These are phyloP conservation scores for Aplidium turbinatum DNA, from an alignment of 23 tunicate species.

Conservation along the genomic window DNA sequence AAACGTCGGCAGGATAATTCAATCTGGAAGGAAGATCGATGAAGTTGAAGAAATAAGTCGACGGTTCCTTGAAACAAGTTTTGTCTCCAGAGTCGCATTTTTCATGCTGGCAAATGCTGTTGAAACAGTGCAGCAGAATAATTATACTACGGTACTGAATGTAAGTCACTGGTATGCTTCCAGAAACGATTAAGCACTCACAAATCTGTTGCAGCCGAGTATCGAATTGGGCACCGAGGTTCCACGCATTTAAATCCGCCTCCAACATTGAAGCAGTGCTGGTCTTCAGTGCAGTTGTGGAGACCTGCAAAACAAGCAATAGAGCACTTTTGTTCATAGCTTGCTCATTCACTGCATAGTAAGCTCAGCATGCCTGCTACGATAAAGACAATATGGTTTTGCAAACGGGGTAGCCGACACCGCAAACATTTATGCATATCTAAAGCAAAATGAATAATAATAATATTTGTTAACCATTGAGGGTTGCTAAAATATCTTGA, in stretches of 20 bases:
- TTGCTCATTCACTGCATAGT: no score
- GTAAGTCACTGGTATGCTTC: neutral
- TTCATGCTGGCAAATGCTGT: conserved; percentile 38
- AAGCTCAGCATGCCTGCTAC: no score
- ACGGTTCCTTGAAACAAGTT: conserved; percentile 27
- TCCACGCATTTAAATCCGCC: conserved; percentile 54
- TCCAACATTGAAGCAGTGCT: conserved; percentile 54
- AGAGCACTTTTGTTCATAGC: no score
- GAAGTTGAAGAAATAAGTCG: conserved; percentile 27
- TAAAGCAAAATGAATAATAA: no score
- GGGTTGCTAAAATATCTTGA: no score
- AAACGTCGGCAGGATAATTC: conserved; percentile 32
- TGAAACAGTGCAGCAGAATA: neutral
- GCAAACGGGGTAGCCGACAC: no score
- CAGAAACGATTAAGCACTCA: conserved; percentile 2
- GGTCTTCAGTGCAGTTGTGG: conserved; percentile 47
- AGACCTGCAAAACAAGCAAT: conserved; percentile 20
- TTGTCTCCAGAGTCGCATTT: conserved; percentile 11
- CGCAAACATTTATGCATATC: no score
- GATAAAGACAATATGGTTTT: no score
- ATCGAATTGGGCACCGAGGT: conserved; percentile 34
- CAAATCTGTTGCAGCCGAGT: conserved; percentile 15
- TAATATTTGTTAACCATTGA: no score
- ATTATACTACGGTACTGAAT: no score
- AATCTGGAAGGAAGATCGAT: conserved; percentile 26